Evolutionary conservation across 2,797 vertebrate genomes (phyloP).

Genomic region (Prionace glauca): DNA sequence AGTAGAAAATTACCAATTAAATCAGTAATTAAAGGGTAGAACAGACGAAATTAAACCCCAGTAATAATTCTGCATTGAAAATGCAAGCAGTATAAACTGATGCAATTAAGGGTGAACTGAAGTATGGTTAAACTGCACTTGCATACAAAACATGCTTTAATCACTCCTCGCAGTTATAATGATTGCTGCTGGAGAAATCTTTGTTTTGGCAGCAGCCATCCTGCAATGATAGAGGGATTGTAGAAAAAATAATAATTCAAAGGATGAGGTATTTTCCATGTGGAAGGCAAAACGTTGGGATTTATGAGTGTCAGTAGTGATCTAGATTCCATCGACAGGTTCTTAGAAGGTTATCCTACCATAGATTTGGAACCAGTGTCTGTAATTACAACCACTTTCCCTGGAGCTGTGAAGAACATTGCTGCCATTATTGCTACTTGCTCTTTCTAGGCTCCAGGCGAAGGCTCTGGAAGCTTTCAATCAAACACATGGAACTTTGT

Average conservation of each 20-base stretch:
- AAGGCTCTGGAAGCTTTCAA: background rate
- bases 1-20: conserved; percentile 23
- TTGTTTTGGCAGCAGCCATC: background rate
- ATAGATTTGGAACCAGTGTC: background rate
- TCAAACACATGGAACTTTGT: background rate
- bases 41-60: conserved; percentile 15
- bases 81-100: background rate
- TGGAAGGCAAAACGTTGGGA: background rate
- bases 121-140: background rate
- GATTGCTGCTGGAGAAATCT: background rate
- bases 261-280: background rate
- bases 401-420: background rate
- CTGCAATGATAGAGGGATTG: background rate
- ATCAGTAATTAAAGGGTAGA: background rate
- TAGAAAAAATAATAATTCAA: background rate
- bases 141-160: background rate
- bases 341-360: background rate
- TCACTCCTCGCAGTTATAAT: background rate
- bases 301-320: background rate
- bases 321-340: background rate
- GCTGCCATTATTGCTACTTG: background rate
- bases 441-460: background rate
- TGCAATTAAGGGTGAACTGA: background rate
- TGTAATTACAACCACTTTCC: background rate
- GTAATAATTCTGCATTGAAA: background rate